Conservation (phyloP, 1,140 invertebrate genomes). For the Papilio polytes region DNA sequence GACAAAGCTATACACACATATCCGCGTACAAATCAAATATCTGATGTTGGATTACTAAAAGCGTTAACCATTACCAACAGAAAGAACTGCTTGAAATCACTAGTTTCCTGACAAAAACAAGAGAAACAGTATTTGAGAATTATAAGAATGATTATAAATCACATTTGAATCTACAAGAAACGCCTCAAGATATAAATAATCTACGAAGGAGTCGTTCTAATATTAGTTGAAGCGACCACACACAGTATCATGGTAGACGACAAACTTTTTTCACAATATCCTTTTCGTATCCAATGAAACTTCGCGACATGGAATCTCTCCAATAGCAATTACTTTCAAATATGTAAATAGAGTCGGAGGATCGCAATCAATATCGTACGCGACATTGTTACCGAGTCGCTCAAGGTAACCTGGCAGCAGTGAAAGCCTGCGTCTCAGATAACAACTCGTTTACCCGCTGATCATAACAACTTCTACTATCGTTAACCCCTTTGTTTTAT, state of each 20-base stretch:
- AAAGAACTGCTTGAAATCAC: not conserved
- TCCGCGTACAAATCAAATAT: not conserved
- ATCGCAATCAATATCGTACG: not conserved
- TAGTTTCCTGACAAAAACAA: not conserved
- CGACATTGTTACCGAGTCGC: not conserved
- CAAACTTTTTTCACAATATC: not conserved
- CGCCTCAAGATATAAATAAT: not conserved
- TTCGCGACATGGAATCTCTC: not conserved
- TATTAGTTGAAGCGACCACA: not conserved
- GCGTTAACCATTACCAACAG: not conserved
- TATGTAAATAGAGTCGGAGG: not conserved
- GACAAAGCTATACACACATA: not conserved
- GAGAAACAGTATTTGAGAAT: not conserved
- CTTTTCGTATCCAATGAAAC: not conserved
- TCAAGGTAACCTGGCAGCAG: not conserved
- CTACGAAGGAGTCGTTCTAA: not conserved
- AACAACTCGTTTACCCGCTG: not conserved
- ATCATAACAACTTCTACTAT: not conserved
- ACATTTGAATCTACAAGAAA: not conserved
- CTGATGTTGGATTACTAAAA: not conserved
- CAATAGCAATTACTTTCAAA: not conserved
- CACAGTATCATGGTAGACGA: not conserved
- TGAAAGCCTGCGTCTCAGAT: not conserved
- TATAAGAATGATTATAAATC: not conserved
- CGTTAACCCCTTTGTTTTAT: not conserved